Evolutionary conservation across 2,888 invertebrate genomes (phyloP).

Genomic region (Acleris cristana): DNA sequence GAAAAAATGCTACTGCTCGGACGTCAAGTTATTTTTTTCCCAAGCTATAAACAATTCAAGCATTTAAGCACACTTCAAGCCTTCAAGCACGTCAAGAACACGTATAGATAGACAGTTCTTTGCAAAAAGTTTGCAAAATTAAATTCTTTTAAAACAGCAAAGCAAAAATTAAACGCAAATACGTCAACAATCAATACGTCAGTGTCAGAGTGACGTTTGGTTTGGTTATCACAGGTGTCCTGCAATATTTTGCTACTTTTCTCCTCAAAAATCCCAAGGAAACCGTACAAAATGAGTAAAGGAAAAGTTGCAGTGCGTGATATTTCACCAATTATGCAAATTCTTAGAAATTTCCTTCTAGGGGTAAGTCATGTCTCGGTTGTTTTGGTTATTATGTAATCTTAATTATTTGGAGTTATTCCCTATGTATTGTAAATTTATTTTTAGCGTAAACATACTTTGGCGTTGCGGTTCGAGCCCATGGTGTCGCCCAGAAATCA

Average conservation of each 20-base stretch:
- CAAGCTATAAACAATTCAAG: too few relatives aligned
- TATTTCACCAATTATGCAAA: conserved; percentile 85
- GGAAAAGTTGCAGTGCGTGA: conserved; percentile 83
- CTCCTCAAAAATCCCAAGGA: background rate
- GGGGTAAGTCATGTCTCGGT: conserved; percentile 78
- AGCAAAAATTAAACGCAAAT: conserved; percentile 10
- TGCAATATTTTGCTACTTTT: conserved; percentile 8
- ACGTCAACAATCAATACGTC: conserved; percentile 23
- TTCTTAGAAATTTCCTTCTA: conserved; percentile 86
- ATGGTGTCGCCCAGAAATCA: conserved; percentile 89
- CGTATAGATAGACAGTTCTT: too few relatives aligned
- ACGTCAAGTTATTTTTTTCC: too few relatives aligned
- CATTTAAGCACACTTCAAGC: too few relatives aligned
- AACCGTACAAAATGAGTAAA: conserved; percentile 61
- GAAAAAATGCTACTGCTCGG: too few relatives aligned
- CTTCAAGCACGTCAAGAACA: too few relatives aligned
- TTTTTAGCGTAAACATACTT: conserved; percentile 84
- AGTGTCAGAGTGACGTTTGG: conserved; percentile 13
- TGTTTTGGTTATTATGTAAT: conserved; percentile 35
- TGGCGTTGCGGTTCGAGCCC: conserved; percentile 87
- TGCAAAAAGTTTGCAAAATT: too few relatives aligned
- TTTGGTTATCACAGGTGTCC: background rate
- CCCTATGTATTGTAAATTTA: conserved; percentile 35
- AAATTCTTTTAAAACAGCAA: too few relatives aligned
- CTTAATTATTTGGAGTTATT: conserved; percentile 21